Percentiles rank a stretch among this genome's conserved stretches.
Conservation (phyloP, 2,888 invertebrate species). For the Rosalia funebris region DNA sequence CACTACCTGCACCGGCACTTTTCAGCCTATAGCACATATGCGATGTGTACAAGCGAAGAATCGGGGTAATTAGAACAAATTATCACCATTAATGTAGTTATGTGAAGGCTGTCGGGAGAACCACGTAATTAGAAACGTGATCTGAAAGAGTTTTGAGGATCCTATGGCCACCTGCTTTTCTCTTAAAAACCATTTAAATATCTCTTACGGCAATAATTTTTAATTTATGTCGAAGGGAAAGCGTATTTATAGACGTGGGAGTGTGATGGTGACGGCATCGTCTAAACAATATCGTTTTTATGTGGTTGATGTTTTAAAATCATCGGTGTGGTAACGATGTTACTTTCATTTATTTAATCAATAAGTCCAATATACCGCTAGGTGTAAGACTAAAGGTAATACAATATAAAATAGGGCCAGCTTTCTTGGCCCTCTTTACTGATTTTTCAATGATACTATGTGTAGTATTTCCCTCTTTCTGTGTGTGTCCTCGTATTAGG, state of each 20-base stretch:
- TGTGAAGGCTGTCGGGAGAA: constrained; percentile 18
- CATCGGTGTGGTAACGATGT: too few relatives aligned
- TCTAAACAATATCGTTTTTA: too few relatives aligned
- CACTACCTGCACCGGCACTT: constrained; percentile 38
- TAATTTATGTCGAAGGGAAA: constrained; percentile 3
- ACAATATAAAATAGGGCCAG: too few relatives aligned
- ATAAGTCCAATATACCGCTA: too few relatives aligned
- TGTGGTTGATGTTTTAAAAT: too few relatives aligned
- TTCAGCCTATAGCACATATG: constrained; percentile 31
- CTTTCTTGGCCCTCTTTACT: too few relatives aligned
- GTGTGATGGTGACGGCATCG: too few relatives aligned
- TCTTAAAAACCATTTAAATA: background rate
- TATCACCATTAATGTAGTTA: constrained; percentile 40
- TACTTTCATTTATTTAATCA: too few relatives aligned
- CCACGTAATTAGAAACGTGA: constrained; percentile 42
- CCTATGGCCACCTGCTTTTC: constrained; percentile 1
- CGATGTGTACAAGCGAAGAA: constrained; percentile 29
- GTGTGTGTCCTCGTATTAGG: too few relatives aligned
- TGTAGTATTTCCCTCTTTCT: too few relatives aligned
- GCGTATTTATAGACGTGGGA: background rate
- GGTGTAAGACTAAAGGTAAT: too few relatives aligned
- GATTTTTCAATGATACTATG: too few relatives aligned
- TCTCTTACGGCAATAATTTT: background rate
- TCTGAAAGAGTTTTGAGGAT: constrained; percentile 31
- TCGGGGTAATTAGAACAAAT: constrained; percentile 46